Evolutionary conservation across 2,113 vertebrate species (phyloP).

Genomic region (Microcebus tavaratra): DNA sequence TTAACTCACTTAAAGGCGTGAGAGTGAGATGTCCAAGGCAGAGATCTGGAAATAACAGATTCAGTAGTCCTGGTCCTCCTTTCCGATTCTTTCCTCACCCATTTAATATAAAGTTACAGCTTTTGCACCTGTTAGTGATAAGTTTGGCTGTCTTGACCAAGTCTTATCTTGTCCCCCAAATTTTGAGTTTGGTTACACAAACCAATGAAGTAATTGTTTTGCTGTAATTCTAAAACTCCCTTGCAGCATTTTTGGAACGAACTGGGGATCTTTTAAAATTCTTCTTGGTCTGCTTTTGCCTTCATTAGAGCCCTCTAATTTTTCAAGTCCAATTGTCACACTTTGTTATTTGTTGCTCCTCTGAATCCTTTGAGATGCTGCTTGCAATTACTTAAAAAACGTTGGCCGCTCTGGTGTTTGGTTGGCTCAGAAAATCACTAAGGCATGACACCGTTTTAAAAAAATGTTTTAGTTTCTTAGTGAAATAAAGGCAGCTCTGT

Average conservation of each 20-base stretch:
- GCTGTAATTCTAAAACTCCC: not conserved
- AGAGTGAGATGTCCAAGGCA: not conserved
- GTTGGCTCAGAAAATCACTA: constrained; percentile 38
- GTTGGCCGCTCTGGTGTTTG: not conserved
- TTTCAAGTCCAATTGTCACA: not conserved
- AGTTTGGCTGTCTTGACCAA: not conserved
- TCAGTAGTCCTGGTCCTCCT: not conserved
- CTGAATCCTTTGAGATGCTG: not conserved
- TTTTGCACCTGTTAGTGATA: not conserved
- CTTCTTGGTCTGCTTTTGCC: not conserved
- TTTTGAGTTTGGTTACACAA: constrained; percentile 24
- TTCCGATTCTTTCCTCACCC: not conserved
- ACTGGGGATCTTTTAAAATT: not conserved
- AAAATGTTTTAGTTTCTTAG: constrained; percentile 27
- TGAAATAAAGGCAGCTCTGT: not conserved
- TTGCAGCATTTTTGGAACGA: not conserved
- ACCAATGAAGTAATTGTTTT: constrained; percentile 1
- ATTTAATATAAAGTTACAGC: not conserved
- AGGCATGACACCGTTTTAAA: not conserved
- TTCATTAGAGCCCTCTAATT: not conserved
- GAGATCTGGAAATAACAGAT: not conserved
- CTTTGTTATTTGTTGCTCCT: constrained; percentile 35
- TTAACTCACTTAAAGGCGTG: not conserved
- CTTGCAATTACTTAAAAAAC: constrained; percentile 29
- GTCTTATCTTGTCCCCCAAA: not conserved